A percentile compares a stretch with the other conserved stretches of the same genome.
phyloP scores from a whole-genome alignment of 1,140 invertebrate genomes.

The Metaphire vulgaris region DNA sequence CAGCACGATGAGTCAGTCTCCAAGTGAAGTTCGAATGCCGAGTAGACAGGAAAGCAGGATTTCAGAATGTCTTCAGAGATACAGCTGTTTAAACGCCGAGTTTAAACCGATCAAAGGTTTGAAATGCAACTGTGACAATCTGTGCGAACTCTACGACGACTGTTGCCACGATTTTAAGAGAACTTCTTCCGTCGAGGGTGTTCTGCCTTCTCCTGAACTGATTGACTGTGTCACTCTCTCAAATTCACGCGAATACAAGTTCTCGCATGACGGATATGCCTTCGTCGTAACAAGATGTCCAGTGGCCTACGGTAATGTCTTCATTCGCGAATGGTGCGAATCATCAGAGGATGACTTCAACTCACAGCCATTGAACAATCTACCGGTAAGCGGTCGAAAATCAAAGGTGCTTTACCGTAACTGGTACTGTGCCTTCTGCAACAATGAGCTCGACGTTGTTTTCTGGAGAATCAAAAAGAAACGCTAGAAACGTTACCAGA shows the following conservation, averaged over 20 bases:
- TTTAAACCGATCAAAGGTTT: too few relatives aligned
- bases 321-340: conserved; percentile 21
- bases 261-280: too few relatives aligned
- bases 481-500: too few relatives aligned
- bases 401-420: conserved; percentile 32
- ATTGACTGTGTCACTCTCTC: not conserved
- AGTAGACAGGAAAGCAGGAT: too few relatives aligned
- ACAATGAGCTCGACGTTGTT: conserved; percentile 14
- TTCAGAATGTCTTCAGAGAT: too few relatives aligned
- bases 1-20: too few relatives aligned
- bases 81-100: too few relatives aligned
- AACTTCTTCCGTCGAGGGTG: not conserved
- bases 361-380: conserved; percentile 25
- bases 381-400: conserved; percentile 31
- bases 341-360: not conserved
- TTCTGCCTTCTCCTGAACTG: not conserved
- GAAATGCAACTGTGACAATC: conserved; percentile 26
- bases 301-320: conserved; percentile 3
- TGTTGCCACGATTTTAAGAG: conserved; percentile 18
- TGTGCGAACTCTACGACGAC: conserved; percentile 21
- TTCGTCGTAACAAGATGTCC: conserved; percentile 26
- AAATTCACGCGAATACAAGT: not conserved
- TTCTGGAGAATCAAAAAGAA: not conserved
- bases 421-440: conserved; percentile 34
- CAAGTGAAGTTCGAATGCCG: too few relatives aligned